phyloP scores from a whole-genome alignment of 2,797 vertebrate species.

The Spheniscus humboldti region DNA sequence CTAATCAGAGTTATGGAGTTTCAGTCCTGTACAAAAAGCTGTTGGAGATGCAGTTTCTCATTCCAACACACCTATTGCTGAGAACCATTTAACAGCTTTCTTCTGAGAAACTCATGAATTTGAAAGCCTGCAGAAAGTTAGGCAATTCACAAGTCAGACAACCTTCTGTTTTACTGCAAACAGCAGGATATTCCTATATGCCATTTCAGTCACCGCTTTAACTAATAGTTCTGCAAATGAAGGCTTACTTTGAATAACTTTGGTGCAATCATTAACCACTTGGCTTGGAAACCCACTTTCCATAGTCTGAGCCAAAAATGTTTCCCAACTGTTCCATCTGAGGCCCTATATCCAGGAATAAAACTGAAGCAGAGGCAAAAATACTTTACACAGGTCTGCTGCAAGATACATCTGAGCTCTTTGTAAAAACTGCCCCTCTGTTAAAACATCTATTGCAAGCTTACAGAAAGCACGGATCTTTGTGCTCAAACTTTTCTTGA shows the following conservation, averaged over 20 bases:
- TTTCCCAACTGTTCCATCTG: slow-evolving; percentile 54
- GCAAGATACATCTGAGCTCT: not conserved
- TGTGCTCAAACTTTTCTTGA: not conserved
- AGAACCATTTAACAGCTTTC: not conserved
- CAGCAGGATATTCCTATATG: slow-evolving; percentile 41
- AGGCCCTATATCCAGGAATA: slow-evolving; percentile 44
- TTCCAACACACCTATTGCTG: not conserved
- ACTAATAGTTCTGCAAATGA: slow-evolving; percentile 46
- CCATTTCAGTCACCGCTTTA: slow-evolving; percentile 5
- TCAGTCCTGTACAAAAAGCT: not conserved
- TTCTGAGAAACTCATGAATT: not conserved
- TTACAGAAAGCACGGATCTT: not conserved
- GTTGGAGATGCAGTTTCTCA: not conserved
- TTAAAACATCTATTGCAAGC: not conserved
- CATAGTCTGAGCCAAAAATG: slow-evolving; percentile 46
- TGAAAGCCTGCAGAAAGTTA: slow-evolving; percentile 6
- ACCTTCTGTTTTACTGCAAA: slow-evolving; percentile 4
- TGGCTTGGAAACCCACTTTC: slow-evolving; percentile 57
- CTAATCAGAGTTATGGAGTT: not conserved
- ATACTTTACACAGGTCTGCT: not conserved
- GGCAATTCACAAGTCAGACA: not conserved
- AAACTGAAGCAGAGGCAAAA: slow-evolving; percentile 28
- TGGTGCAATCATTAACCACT: slow-evolving; percentile 55
- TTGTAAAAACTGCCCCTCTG: not conserved
- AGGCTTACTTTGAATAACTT: slow-evolving; percentile 52